A percentile compares a stretch with the other conserved stretches of the same genome.
Evolutionary conservation across 2,113 vertebrate species (phyloP).

Genomic region (Eurypyga helias): DNA sequence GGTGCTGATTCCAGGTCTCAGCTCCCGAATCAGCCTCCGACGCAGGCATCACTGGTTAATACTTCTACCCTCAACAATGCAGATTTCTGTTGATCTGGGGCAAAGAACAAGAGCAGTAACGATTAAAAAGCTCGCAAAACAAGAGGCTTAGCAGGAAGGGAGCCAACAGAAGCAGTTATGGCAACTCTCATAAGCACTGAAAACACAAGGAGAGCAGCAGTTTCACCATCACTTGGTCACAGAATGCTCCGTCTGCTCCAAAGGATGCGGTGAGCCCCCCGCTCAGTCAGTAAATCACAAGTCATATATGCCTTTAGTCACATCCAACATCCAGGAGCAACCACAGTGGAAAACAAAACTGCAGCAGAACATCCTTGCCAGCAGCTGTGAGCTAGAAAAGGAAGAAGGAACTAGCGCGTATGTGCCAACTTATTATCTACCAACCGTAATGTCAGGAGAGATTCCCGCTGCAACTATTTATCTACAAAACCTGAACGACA

Average conservation of each 20-base stretch:
- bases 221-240: not conserved
- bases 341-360: not conserved
- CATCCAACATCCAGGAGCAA: not conserved
- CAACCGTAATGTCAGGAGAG: not conserved
- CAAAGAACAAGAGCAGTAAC: not conserved
- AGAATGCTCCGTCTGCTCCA: not conserved
- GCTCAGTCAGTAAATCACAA: not conserved
- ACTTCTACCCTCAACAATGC: not conserved
- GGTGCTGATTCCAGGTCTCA: not conserved
- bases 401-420: not conserved
- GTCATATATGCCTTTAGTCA: rapidly evolving
- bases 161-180: not conserved
- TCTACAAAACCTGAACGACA: not conserved
- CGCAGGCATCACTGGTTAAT: rapidly evolving
- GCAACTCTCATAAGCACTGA: not conserved
- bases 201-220: not conserved
- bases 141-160: not conserved
- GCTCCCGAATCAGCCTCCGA: not conserved
- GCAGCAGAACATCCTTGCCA: not conserved
- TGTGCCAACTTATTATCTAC: not conserved
- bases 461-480: not conserved
- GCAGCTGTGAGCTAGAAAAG: not conserved
- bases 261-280: not conserved
- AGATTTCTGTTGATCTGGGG: not conserved
- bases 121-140: not conserved